phyloP scores from a whole-genome alignment of 2,797 vertebrate species.

The Staurois parvus region DNA sequence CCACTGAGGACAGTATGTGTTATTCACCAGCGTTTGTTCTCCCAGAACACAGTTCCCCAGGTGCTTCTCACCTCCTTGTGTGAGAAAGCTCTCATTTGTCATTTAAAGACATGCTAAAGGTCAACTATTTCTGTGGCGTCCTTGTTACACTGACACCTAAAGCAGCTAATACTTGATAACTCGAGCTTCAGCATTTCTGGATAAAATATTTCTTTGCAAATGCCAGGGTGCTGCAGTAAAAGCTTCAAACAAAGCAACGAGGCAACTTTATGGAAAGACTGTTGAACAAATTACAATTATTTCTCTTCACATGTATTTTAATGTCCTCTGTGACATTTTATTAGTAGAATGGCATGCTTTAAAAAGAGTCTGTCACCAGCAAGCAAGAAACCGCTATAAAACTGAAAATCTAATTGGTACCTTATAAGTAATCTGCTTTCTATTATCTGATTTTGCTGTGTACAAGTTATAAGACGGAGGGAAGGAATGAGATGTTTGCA shows the following conservation, averaged over 20 bases:
- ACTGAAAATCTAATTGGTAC: too few relatives aligned
- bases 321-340: too few relatives aligned
- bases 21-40: neutral
- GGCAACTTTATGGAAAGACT: neutral
- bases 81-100: slow-evolving; percentile 30
- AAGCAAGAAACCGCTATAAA: too few relatives aligned
- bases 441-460: too few relatives aligned
- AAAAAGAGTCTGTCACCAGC: too few relatives aligned
- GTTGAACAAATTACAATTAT: neutral
- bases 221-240: neutral
- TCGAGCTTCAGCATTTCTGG: neutral
- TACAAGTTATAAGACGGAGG: too few relatives aligned
- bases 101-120: slow-evolving; percentile 21
- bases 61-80: slow-evolving; percentile 25
- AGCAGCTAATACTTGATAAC: neutral
- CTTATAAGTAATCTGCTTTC: too few relatives aligned
- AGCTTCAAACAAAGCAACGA: too few relatives aligned
- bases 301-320: too few relatives aligned
- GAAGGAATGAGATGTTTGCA: too few relatives aligned
- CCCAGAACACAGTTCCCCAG: neutral
- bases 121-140: slow-evolving; percentile 38
- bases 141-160: slow-evolving; percentile 25
- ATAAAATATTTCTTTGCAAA: slow-evolving; percentile 16
- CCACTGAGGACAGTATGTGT: too few relatives aligned
- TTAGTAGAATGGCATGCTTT: too few relatives aligned